phyloP scores from a whole-genome alignment of 2,797 vertebrate genomes.

The Myotis findleyi region DNA sequence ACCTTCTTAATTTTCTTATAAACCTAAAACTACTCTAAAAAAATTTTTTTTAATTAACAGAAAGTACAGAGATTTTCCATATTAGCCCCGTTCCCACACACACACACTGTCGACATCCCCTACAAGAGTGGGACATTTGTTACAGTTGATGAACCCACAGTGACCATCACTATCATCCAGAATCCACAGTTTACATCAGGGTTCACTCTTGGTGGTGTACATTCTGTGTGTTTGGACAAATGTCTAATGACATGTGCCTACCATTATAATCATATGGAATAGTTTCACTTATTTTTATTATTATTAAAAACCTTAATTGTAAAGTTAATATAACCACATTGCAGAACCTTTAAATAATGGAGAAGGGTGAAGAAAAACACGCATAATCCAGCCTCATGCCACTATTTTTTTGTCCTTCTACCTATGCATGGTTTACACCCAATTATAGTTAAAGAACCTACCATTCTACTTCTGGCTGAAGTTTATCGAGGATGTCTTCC shows the following conservation, averaged over 20 bases:
- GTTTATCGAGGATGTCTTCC: neutral
- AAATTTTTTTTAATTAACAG: neutral
- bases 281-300: neutral
- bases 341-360: neutral
- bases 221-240: neutral
- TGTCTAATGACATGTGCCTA: neutral
- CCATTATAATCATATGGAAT: neutral
- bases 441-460: neutral
- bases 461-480: neutral
- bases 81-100: neutral
- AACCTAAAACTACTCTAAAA: neutral
- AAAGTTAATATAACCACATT: neutral
- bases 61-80: neutral
- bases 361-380: neutral
- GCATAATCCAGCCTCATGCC: neutral
- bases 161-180: neutral
- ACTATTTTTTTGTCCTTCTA: neutral
- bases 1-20: neutral
- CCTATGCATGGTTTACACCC: neutral
- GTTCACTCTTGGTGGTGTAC: neutral
- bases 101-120: too few relatives aligned
- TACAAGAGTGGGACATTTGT: too few relatives aligned
- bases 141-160: rapidly evolving
- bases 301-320: neutral
- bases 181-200: neutral